phyloP scores from a whole-genome alignment of 2,888 invertebrate genomes.

The Alloscopus bannaensis region DNA sequence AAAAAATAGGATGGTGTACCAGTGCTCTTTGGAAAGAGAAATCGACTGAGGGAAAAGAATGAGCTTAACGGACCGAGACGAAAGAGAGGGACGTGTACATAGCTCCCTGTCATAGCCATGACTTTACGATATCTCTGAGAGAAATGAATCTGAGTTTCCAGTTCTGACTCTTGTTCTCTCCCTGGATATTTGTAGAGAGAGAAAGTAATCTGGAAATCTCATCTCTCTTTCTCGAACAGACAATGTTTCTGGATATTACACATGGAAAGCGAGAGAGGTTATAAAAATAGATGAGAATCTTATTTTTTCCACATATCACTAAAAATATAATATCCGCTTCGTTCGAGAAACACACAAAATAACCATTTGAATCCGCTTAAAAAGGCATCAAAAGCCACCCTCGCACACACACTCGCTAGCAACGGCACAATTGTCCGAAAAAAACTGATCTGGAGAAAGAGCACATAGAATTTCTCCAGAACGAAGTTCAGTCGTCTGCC shows the following conservation, averaged over 20 bases:
- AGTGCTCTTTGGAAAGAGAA: too few species aligned
- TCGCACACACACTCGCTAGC: too few species aligned
- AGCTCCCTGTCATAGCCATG: background rate
- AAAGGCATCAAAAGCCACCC: too few species aligned
- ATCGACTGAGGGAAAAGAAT: too few species aligned
- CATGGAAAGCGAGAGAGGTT: background rate
- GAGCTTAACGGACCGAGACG: slow-evolving; percentile 2
- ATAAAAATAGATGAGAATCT: background rate
- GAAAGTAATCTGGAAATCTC: slow-evolving; percentile 51
- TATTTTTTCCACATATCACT: background rate
- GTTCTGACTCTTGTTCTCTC: background rate
- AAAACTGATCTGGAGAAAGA: too few species aligned
- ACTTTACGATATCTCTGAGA: background rate
- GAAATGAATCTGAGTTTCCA: background rate
- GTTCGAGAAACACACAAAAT: too few species aligned
- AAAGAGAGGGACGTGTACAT: slow-evolving; percentile 2
- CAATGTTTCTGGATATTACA: slow-evolving; percentile 15
- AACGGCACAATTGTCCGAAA: too few species aligned
- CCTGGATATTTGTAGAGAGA: background rate
- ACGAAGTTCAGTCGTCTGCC: too few species aligned
- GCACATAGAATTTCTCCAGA: too few species aligned
- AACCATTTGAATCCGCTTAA: too few species aligned
- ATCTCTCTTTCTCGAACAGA: slow-evolving; percentile 34
- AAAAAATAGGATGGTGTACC: too few species aligned
- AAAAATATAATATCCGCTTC: slow-evolving; percentile 3